Evolutionary conservation across 2,113 vertebrate genomes (phyloP).

Genomic region (Chionodraco myersi): DNA sequence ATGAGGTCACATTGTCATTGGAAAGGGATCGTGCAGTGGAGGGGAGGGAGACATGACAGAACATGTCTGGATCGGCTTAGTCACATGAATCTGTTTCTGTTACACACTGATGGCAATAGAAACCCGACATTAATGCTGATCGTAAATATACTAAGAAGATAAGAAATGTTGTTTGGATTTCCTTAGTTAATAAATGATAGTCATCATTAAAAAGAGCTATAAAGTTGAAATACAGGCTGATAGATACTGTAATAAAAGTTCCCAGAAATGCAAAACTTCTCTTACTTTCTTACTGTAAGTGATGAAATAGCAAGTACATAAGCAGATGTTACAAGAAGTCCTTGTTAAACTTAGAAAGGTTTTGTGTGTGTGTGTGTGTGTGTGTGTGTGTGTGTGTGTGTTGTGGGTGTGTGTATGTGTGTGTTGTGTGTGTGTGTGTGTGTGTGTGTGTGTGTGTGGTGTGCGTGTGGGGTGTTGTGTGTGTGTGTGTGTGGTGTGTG

Average conservation of each 20-base stretch:
- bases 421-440: no score
- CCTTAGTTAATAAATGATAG: not conserved
- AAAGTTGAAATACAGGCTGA: no score
- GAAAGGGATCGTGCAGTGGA: not conserved
- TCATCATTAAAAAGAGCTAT: not conserved
- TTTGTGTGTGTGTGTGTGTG: not conserved
- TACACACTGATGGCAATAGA: not conserved
- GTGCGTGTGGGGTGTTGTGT: no score
- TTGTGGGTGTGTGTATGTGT: no score
- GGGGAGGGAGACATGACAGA: not conserved
- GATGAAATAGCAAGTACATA: not conserved
- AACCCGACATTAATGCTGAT: not conserved
- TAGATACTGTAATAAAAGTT: not conserved
- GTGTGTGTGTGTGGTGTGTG: not conserved
- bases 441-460: not conserved
- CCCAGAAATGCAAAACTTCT: not conserved
- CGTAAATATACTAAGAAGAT: not conserved
- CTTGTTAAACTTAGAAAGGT: not conserved
- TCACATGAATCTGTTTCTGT: not conserved
- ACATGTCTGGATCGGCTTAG: not conserved
- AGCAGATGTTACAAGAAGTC: not conserved
- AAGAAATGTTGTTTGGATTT: not conserved
- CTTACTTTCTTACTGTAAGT: not conserved
- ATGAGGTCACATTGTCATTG: constrained; percentile 24
- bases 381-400: not conserved